Percentiles rank a stretch among this genome's conserved stretches.
Evolutionary conservation across 2,888 invertebrate species (phyloP).

Genomic region (Chrysolina haemoptera): DNA sequence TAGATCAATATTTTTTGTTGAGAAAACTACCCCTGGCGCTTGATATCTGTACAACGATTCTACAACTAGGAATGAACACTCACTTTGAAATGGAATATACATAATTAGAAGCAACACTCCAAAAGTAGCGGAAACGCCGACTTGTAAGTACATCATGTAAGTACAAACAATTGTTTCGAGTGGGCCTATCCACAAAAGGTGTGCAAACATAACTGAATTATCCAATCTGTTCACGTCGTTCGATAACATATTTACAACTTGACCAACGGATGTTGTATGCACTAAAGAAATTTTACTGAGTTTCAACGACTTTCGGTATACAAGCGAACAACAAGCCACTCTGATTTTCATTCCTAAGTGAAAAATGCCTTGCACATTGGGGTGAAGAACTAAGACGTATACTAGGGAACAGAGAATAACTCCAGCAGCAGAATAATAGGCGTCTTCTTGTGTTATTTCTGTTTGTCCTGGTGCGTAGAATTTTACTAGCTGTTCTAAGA

Average conservation of each 20-base stretch:
- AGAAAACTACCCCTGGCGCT: slow-evolving; percentile 7
- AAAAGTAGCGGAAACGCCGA: slow-evolving; percentile 72
- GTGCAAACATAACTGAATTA: slow-evolving; percentile 83
- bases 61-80: slow-evolving; percentile 48
- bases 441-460: slow-evolving; percentile 71
- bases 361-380: slow-evolving; percentile 91
- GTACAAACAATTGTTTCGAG: slow-evolving; percentile 84
- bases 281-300: slow-evolving; percentile 79
- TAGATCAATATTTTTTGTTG: background rate
- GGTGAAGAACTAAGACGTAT: slow-evolving; percentile 82
- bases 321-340: slow-evolving; percentile 86
- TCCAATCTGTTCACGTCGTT: slow-evolving; percentile 91
- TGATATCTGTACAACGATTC: slow-evolving; percentile 52
- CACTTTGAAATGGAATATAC: slow-evolving; percentile 71
- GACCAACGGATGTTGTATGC: slow-evolving; percentile 82
- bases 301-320: slow-evolving; percentile 76
- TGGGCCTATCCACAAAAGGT: slow-evolving; percentile 88
- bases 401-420: slow-evolving; percentile 83
- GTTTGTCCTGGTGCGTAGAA: slow-evolving; percentile 72
- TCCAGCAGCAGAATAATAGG: slow-evolving; percentile 84
- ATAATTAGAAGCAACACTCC: slow-evolving; percentile 73
- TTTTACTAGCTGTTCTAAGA: slow-evolving; percentile 76
- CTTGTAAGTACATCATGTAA: slow-evolving; percentile 80
- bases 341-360: slow-evolving; percentile 91
- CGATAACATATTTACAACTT: slow-evolving; percentile 90